Conservation (phyloP, 2,888 invertebrate species). For the Lasioglossum morio region DNA sequence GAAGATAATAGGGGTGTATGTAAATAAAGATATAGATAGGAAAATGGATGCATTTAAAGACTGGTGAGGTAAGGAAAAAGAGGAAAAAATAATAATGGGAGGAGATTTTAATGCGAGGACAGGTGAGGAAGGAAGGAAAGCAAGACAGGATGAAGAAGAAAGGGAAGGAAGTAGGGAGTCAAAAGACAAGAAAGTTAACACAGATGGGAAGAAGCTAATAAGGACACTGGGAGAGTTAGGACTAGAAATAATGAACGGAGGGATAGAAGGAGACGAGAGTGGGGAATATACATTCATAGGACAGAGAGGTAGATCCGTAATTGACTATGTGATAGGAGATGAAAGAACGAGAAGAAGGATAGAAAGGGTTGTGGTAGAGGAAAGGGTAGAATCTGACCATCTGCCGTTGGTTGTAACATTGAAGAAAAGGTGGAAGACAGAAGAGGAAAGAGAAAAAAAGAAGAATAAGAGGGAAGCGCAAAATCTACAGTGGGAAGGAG, state of each 20-base stretch:
- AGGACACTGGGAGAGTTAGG: neutral
- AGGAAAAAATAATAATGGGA: neutral
- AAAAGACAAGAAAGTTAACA: neutral
- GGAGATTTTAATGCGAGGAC: neutral
- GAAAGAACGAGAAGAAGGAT: neutral
- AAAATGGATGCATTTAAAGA: neutral
- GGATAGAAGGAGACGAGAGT: neutral
- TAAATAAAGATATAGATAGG: neutral
- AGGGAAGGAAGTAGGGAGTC: neutral
- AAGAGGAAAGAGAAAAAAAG: too few species aligned
- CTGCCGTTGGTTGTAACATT: neutral
- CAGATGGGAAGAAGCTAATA: neutral
- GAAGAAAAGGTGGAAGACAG: too few species aligned
- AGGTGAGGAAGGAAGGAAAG: neutral
- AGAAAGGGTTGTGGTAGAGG: neutral
- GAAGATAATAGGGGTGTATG: neutral
- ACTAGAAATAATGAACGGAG: neutral
- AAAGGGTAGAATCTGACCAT: neutral
- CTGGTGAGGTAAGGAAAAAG: neutral
- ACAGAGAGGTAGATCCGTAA: neutral
- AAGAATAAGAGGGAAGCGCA: too few species aligned
- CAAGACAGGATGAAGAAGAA: neutral
- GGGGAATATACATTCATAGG: neutral
- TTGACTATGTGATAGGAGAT: neutral
- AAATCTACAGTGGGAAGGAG: too few species aligned